Base-by-base conservation (phyloP, 2,797 vertebrate genomes). In the Ceyx erithaca region DNA sequence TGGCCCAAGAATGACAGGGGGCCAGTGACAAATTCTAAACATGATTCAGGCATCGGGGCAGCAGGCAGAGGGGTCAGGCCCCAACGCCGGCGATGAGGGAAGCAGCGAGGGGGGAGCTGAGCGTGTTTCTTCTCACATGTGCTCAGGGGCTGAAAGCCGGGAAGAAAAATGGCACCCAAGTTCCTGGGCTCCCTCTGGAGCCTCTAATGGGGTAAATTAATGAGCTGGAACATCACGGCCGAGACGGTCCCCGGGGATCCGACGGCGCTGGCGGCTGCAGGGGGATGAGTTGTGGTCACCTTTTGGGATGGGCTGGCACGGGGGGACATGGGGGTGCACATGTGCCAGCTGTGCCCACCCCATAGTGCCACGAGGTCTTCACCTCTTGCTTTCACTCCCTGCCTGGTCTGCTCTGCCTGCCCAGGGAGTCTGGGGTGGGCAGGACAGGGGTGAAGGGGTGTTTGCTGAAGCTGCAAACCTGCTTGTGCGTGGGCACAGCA, bases 91-190 rank as follows among this genome's bases (percentile, higher is more conserved):
- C 3, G 64, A 84, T 63, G 93, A 90, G 46, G 87, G 83, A 84
- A 40, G 55, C 6, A 3, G 73, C 8, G 12, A n/a, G 4, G 6
- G 20, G 5, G 18, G 37, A 15, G 18, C 52, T 30, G 82, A 0
- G 15, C 0, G 5, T 92, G 92, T 72, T 92, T 92, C 92, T 86
- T 91, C 73, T 96, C 95, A 95, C 68, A 41, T 10, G 10, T 52
- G 88, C 80, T 95, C 71, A 21, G 30, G 58, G 58, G 61, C 77
- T 89, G 87, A 84, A 87, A 92, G 84, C 19, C 0, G 0, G 70
- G 49, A 92, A 91, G 92, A 94, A 90, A 94, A 95, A 94, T 95
- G 1, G 17, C 64, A 58, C 90, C 84, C 66, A 17, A 80, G 84
- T 67, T 79, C 86, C 85, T 80, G 45, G 21, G 45, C 70, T 88